Evolutionary conservation across 2,888 invertebrate species (phyloP), one percentile per base, ranked within the genome.

Genomic region (Ashinkailepas kermadecensis): DNA sequence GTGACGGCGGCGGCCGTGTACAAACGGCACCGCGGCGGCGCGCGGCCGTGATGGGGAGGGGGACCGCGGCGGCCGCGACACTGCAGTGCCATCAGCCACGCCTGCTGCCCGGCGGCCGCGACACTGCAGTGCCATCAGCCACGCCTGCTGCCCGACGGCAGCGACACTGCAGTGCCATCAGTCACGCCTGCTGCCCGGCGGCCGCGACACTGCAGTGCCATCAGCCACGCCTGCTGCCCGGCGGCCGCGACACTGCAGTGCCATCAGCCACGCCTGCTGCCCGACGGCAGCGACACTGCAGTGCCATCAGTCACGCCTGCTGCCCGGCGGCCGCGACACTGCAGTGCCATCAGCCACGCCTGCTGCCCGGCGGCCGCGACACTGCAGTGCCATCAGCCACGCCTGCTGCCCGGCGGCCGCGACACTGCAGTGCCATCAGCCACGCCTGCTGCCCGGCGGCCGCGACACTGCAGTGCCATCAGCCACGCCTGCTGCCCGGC

Each of bases 21-120:
- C 81, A 70, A 78, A 78, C 81, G 65, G 81, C 80, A 80, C 13
- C 85, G 82, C 54, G 83, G 83, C 84, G 86, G 81, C 79, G 86
- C 86, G 84, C 10, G 18, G 82, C 82, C 74, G 84, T 84, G 80
- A 82, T 80, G 70, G 83, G 39, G 39, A 39, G 2, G 4, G 39
- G 39, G 39, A 4, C 39, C 39, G 39, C 39, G 39, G 39, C 39
- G 39, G 39, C 39, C 39, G 39, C 39, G 39, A 39, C 4, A 39
- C 39, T 39, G 39, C 39, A 23, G 23, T 23, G 23, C 23, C 65
- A 9, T 11, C 65, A 11, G 23, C 9, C 10, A 3, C 9, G 11
- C 15, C 9, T n/a, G 6, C 13, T 10, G 65, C n/a, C 65, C 4
- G 65, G 4, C 39, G 39, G 39, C 39, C 1, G 39, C 39, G 4